These are phyloP conservation scores for Galerucella calmariensis DNA, from an alignment of 2,888 invertebrate species.

Conservation along the genomic window DNA sequence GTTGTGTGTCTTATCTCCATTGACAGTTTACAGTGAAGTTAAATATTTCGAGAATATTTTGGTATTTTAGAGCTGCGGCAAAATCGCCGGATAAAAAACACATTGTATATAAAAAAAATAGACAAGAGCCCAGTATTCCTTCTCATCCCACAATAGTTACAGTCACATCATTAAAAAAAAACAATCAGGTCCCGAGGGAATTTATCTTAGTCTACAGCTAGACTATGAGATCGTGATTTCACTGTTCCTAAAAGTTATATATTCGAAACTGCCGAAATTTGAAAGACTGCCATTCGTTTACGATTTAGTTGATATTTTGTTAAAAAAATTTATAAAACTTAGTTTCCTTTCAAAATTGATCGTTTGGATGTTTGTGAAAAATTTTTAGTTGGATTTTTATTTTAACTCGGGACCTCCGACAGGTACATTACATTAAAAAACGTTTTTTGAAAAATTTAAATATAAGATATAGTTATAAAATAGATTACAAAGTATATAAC, in stretches of 20 bases:
- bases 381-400: constrained; percentile 50
- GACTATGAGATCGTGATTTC: constrained; percentile 63
- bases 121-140: constrained; percentile 59
- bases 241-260: constrained; percentile 64
- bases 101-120: constrained; percentile 55
- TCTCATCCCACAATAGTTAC: constrained; percentile 61
- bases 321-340: constrained; percentile 46
- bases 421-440: constrained; percentile 60
- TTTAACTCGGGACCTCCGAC: constrained; percentile 59
- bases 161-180: constrained; percentile 50
- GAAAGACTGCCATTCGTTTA: constrained; percentile 66
- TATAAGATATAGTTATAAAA: constrained; percentile 60
- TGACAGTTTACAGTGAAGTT: constrained; percentile 56
- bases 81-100: constrained; percentile 41
- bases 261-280: constrained; percentile 65
- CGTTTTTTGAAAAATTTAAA: constrained; percentile 55
- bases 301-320: constrained; percentile 55
- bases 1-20: constrained; percentile 34
- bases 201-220: constrained; percentile 60
- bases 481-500: constrained; percentile 59
- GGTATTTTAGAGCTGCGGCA: constrained; percentile 43
- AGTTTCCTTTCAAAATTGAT: constrained; percentile 64
- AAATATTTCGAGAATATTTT: constrained; percentile 43
- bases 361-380: constrained; percentile 60
- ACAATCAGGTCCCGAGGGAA: constrained; percentile 56